A percentile compares a stretch with the other conserved stretches of the same genome.
Conservation (phyloP, 2,888 invertebrate species). For the Hyppa rectilinea region DNA sequence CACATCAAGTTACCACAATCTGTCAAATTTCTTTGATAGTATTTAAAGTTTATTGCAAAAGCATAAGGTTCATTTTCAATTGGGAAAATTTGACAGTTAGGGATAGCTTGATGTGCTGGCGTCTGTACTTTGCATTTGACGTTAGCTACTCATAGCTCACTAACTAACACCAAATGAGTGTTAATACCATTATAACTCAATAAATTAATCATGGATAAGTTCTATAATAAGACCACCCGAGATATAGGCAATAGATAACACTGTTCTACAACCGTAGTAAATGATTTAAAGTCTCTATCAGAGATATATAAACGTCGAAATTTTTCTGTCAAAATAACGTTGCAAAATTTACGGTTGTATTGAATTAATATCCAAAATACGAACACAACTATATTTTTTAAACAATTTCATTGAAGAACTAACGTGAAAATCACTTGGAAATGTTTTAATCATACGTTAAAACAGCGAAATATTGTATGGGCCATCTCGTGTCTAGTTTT, state of each 20-base stretch:
- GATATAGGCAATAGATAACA: slow-evolving; percentile 14
- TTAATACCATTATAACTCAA: not conserved
- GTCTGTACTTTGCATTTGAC: no score
- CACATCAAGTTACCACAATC: no score
- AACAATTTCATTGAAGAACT: slow-evolving; percentile 59
- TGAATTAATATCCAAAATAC: slow-evolving; percentile 47
- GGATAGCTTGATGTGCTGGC: no score
- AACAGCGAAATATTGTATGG: slow-evolving; percentile 70
- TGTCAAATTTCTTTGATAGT: no score
- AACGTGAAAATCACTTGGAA: slow-evolving; percentile 66
- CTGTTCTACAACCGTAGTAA: slow-evolving; percentile 20
- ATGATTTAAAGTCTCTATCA: slow-evolving; percentile 48
- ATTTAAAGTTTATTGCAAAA: no score
- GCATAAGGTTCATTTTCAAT: no score
- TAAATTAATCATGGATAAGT: slow-evolving; percentile 2
- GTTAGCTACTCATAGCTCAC: no score
- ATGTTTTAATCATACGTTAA: slow-evolving; percentile 67
- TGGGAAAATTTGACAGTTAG: no score
- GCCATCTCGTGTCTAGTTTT: slow-evolving; percentile 71
- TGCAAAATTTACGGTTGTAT: slow-evolving; percentile 45
- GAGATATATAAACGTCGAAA: slow-evolving; percentile 51
- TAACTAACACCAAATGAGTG: not conserved
- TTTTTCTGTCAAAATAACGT: slow-evolving; percentile 41
- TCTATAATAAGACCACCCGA: slow-evolving; percentile 21
- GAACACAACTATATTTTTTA: slow-evolving; percentile 40